These are phyloP conservation scores for Cepaea hortensis DNA, from an alignment of 2,888 invertebrate species.

Conservation along the genomic window DNA sequence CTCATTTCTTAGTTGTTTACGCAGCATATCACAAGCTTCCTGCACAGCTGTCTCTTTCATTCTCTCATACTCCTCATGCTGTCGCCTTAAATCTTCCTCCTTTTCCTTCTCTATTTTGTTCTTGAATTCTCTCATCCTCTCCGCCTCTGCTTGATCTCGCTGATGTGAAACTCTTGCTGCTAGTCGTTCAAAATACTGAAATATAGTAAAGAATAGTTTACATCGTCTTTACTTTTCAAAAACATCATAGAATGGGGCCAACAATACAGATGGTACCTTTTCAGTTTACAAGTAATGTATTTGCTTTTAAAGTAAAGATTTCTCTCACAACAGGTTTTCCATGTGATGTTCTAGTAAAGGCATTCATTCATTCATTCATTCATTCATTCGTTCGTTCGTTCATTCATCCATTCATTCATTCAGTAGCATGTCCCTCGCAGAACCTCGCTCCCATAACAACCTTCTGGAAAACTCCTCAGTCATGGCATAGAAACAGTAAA, in stretches of 20 bases:
- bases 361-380: no score
- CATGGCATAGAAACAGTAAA: no score
- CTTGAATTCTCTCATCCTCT: constrained; percentile 64
- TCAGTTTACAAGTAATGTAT: no score
- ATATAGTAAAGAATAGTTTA: neutral
- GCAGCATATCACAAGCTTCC: constrained; percentile 63
- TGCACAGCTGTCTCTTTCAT: constrained; percentile 66
- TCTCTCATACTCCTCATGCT: constrained; percentile 69
- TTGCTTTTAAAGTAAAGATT: no score
- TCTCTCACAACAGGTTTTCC: no score
- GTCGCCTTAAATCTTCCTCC: constrained; percentile 64
- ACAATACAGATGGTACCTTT: neutral
- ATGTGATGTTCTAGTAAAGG: no score
- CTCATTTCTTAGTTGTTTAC: constrained; percentile 62
- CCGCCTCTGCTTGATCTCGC: constrained; percentile 68
- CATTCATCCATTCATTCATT: no score
- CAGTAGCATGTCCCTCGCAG: no score
- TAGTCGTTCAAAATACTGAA: constrained; percentile 67
- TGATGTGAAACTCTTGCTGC: constrained; percentile 66
- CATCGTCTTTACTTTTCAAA: neutral
- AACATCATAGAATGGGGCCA: neutral
- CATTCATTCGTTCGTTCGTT: no score
- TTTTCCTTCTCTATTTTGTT: constrained; percentile 65
- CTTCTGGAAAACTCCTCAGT: no score
- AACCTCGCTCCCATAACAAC: no score